Conservation (phyloP, 2,113 vertebrate genomes). For the Apodemus sylvaticus region DNA sequence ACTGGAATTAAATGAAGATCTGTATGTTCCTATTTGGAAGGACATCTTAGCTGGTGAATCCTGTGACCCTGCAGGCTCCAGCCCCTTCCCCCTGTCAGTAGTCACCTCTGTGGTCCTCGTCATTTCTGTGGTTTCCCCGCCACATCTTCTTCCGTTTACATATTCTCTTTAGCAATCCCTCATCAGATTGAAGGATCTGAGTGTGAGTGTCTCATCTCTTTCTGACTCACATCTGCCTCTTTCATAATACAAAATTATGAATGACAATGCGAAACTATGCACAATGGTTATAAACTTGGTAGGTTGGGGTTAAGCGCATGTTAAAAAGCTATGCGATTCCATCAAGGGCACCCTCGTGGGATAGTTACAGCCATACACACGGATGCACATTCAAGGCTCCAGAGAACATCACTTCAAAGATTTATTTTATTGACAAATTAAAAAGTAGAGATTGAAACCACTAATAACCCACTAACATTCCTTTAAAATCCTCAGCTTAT, state of each 20-base stretch:
- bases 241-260: background rate
- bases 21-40: too few relatives aligned
- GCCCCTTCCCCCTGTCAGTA: background rate
- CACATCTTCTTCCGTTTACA: background rate
- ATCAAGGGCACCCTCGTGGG: background rate
- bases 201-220: background rate
- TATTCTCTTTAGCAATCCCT: background rate
- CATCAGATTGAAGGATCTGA: background rate
- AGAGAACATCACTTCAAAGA: slow-evolving; percentile 32
- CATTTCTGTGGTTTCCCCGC: background rate
- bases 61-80: background rate
- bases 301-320: background rate
- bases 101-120: background rate
- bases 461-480: background rate
- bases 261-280: background rate
- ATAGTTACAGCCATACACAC: background rate
- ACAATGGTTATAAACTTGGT: background rate
- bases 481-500: background rate
- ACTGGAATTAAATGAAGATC: background rate
- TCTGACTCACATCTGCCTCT: background rate
- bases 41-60: background rate
- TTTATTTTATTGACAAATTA: slow-evolving; percentile 11
- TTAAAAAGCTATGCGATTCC: background rate
- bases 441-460: slow-evolving; percentile 30
- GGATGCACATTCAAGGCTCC: background rate